phyloP scores from a whole-genome alignment of 2,888 invertebrate species.

The Apotomis capreana region DNA sequence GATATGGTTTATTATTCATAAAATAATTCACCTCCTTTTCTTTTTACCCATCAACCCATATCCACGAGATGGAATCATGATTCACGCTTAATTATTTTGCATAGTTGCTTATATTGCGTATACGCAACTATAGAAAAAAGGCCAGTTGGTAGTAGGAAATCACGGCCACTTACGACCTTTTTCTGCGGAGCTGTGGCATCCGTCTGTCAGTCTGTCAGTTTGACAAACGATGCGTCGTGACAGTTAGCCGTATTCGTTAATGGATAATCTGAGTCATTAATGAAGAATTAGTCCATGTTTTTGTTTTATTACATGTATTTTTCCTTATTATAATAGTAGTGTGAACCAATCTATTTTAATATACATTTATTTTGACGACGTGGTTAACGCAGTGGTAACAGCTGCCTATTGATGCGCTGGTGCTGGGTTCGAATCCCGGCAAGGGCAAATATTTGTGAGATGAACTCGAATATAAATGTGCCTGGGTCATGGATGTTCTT shows the following conservation, averaged over 20 bases:
- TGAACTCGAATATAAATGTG: no score
- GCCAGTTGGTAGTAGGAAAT: slow-evolving; percentile 26
- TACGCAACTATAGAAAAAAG: slow-evolving; percentile 2
- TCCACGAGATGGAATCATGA: slow-evolving; percentile 46
- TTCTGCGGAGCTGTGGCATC: slow-evolving; percentile 27
- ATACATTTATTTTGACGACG: no score
- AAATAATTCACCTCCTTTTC: slow-evolving; percentile 23
- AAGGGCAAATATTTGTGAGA: no score
- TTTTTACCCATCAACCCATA: slow-evolving; percentile 28
- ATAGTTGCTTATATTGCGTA: slow-evolving; percentile 36
- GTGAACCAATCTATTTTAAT: not conserved
- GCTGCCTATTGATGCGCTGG: no score
- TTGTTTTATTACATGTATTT: slow-evolving; percentile 32
- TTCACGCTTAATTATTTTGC: slow-evolving; percentile 55
- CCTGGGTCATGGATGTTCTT: no score
- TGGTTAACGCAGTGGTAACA: no score
- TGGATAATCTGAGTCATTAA: slow-evolving; percentile 47
- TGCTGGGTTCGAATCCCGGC: no score
- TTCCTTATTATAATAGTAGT: not conserved
- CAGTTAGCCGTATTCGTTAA: slow-evolving; percentile 50
- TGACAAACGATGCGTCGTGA: slow-evolving; percentile 62
- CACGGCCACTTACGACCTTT: not conserved
- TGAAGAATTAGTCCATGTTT: slow-evolving; percentile 47
- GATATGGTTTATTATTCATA: slow-evolving; percentile 10
- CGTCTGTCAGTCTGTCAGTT: slow-evolving; percentile 54